phyloP scores from a whole-genome alignment of 2,797 vertebrate species.

The Phoebastria nigripes region DNA sequence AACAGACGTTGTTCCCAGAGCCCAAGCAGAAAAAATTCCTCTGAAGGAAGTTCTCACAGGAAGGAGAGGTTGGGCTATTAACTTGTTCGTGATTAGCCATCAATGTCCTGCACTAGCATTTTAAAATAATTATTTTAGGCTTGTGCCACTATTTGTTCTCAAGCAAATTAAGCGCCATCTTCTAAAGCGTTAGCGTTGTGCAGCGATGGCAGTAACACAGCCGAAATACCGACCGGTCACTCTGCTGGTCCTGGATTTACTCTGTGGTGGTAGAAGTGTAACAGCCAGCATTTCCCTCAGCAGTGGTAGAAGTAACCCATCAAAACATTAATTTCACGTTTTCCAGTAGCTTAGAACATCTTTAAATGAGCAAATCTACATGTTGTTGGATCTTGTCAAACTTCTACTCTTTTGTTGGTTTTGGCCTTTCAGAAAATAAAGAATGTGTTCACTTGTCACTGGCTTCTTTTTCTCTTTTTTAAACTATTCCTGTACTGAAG shows the following conservation, averaged over 20 bases:
- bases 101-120: not conserved
- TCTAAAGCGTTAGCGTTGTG: accelerated
- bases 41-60: not conserved
- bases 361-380: not conserved
- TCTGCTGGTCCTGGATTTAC: not conserved
- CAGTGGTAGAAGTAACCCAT: not conserved
- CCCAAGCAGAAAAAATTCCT: not conserved
- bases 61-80: not conserved
- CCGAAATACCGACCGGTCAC: not conserved
- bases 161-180: not conserved
- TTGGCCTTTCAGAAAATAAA: not conserved
- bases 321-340: not conserved
- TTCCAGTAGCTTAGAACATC: not conserved
- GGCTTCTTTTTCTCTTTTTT: not conserved
- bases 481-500: not conserved
- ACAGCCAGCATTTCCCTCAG: not conserved
- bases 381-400: not conserved
- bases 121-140: not conserved
- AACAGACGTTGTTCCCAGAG: not conserved
- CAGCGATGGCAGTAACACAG: not conserved
- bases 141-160: not conserved
- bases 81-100: not conserved
- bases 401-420: not conserved
- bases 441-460: accelerated
- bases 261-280: not conserved